Percentiles rank a stretch among this genome's conserved stretches.
Conservation (phyloP, 2,113 vertebrate genomes). For the Sebastes fasciatus region DNA sequence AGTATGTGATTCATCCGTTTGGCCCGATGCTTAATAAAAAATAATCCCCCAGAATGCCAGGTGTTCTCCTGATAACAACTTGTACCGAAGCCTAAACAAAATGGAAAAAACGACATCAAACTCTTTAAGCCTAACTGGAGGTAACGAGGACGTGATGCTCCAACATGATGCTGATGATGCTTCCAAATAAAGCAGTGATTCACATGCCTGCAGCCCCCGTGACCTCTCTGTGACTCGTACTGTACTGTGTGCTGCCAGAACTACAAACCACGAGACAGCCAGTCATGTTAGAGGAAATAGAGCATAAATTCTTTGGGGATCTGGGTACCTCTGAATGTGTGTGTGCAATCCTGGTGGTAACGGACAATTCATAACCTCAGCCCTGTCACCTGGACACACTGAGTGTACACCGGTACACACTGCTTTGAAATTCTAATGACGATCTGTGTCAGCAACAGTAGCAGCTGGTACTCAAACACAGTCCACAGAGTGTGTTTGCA, state of each 20-base stretch:
- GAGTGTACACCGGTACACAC: not conserved
- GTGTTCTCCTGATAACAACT: not conserved
- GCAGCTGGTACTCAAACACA: slow-evolving; percentile 9
- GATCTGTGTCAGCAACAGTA: slow-evolving; percentile 4
- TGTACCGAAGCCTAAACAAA: not conserved
- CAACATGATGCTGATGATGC: not conserved
- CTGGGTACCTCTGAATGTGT: slow-evolving; percentile 9
- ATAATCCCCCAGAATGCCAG: not conserved
- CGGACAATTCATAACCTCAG: not conserved
- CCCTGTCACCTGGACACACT: not conserved
- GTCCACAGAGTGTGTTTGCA: no score
- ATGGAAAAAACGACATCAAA: not conserved
- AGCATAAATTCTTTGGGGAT: slow-evolving; percentile 18
- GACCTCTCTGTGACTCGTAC: slow-evolving; percentile 6
- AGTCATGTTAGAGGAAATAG: not conserved
- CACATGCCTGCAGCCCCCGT: not conserved
- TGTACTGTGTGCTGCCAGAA: not conserved
- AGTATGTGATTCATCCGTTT: not conserved
- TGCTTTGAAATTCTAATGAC: slow-evolving; percentile 7
- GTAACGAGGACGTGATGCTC: not conserved
- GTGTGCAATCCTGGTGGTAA: not conserved
- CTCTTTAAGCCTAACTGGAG: not conserved
- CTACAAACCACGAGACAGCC: not conserved
- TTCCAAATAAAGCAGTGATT: not conserved
- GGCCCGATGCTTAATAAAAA: not conserved